Conservation (phyloP, 2,797 vertebrate species). For the Eulemur rubriventer region DNA sequence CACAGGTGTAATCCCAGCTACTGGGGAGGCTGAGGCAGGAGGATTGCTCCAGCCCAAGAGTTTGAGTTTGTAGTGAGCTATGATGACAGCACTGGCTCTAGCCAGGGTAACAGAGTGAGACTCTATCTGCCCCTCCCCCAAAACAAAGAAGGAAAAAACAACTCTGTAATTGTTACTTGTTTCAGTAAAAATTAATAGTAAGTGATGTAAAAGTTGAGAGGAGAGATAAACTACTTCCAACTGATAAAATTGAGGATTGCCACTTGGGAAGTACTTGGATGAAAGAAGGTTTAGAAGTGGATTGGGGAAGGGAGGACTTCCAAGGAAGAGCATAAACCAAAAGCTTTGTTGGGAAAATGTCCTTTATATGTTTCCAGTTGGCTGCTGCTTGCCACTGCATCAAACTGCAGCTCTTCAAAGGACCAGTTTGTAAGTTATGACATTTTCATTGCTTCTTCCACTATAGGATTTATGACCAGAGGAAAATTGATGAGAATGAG, state of each 20-base stretch:
- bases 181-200: neutral
- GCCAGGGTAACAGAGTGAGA: neutral
- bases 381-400: neutral
- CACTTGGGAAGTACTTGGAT: neutral
- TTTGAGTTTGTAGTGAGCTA: too few relatives aligned
- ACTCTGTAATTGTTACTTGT: neutral
- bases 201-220: neutral
- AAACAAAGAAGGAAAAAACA: neutral
- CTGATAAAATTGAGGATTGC: neutral
- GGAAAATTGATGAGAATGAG: slow-evolving; percentile 96
- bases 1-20: neutral
- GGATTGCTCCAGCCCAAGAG: too few relatives aligned
- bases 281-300: neutral
- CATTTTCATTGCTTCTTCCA: slow-evolving; percentile 8
- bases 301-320: neutral
- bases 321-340: neutral
- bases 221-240: neutral
- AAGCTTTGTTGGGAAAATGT: neutral
- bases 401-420: neutral
- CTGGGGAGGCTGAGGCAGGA: too few relatives aligned
- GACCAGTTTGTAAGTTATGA: neutral
- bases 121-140: too few relatives aligned
- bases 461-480: slow-evolving; percentile 96
- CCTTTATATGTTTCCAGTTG: neutral
- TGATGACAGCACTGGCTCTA: too few relatives aligned